Percentiles rank a stretch among this genome's conserved stretches.
Evolutionary conservation across 2,888 invertebrate genomes (phyloP).

Genomic region (Nowickia ferox): DNA sequence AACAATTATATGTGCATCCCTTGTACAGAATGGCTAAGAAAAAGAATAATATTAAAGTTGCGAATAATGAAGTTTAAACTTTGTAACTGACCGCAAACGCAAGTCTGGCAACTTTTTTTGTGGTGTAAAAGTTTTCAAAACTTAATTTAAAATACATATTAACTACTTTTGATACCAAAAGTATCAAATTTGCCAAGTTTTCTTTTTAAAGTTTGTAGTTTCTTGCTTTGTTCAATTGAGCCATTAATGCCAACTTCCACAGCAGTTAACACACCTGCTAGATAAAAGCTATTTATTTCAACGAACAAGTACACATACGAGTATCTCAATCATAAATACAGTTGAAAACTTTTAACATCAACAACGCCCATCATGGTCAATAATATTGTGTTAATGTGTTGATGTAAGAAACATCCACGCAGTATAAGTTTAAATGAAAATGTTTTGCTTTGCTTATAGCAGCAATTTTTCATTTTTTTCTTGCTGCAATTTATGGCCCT

Average conservation of each 20-base stretch:
- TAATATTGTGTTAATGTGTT: slow-evolving; percentile 42
- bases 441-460: slow-evolving; percentile 27
- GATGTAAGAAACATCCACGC: slow-evolving; percentile 15
- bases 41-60: not conserved
- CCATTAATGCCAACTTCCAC: not conserved
- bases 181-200: not conserved
- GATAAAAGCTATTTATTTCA: slow-evolving; percentile 3
- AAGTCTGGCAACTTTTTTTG: not conserved
- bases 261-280: slow-evolving; percentile 4
- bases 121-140: not conserved
- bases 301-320: slow-evolving; percentile 13
- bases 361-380: slow-evolving; percentile 52
- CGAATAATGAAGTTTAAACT: too few relatives aligned
- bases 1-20: slow-evolving; percentile 4
- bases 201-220: not conserved
- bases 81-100: too few relatives aligned
- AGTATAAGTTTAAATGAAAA: slow-evolving; percentile 14
- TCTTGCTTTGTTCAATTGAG: not conserved
- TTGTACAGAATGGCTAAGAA: not conserved
- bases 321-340: slow-evolving; percentile 53
- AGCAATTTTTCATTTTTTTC: not conserved
- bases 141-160: not conserved
- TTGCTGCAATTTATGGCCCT: not conserved
- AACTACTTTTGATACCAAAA: not conserved
- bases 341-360: slow-evolving; percentile 23